Conservation (phyloP, 2,888 invertebrate species). For the Rhagonycha lutea region DNA sequence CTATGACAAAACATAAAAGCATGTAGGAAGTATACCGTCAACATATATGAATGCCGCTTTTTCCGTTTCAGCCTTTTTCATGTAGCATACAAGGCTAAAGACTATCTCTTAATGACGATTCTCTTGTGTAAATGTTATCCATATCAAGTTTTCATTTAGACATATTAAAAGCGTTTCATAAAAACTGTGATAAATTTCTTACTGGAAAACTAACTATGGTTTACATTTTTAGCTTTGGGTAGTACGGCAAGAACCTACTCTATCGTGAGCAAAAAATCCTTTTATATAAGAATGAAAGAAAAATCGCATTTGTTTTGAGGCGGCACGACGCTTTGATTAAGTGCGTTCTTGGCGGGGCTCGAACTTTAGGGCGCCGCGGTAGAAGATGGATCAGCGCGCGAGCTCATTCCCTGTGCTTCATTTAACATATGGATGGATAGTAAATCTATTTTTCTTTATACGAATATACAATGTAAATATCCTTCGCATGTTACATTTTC, state of each 20-base stretch:
- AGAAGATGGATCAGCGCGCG: conserved; percentile 45
- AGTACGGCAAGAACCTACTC: conserved; percentile 36
- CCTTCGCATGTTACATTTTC: not conserved
- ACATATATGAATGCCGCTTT: conserved; percentile 48
- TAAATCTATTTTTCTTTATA: conserved; percentile 35
- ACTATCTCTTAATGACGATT: conserved; percentile 44
- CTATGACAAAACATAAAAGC: conserved; percentile 48
- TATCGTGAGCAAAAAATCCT: conserved; percentile 44
- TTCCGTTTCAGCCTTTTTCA: conserved; percentile 46
- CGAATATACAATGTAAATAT: conserved; percentile 11
- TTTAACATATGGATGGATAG: conserved; percentile 48
- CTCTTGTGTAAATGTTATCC: conserved; percentile 33
- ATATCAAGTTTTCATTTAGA: conserved; percentile 35
- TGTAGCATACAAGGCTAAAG: conserved; percentile 41
- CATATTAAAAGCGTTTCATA: conserved; percentile 36
- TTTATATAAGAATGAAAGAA: conserved; percentile 47
- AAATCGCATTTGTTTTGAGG: conserved; percentile 54
- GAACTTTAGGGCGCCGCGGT: conserved; percentile 45
- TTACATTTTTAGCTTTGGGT: conserved; percentile 39
- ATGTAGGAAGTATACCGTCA: conserved; percentile 45
- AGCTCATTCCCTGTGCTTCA: conserved; percentile 48
- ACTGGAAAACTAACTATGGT: conserved; percentile 39
- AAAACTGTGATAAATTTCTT: conserved; percentile 38
- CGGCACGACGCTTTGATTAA: conserved; percentile 51
- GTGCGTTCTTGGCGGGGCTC: conserved; percentile 49